Evolutionary conservation across 1,140 invertebrate genomes (phyloP).

Genomic region (Hycleus phaleratus): DNA sequence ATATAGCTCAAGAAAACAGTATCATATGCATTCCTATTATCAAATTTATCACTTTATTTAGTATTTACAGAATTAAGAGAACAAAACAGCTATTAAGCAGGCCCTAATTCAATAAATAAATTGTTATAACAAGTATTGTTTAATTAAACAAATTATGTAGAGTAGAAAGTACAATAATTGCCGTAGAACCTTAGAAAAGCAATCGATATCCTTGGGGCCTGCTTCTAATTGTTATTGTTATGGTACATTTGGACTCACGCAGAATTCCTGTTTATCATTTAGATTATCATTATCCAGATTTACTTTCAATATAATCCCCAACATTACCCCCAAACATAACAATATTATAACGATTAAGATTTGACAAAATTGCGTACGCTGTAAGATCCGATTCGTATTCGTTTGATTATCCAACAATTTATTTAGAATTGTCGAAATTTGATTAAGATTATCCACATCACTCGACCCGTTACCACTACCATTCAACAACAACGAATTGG

Average conservation of each 20-base stretch:
- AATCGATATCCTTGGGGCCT: constrained; percentile 18
- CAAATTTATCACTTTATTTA: too few relatives aligned
- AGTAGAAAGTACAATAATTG: constrained; percentile 15
- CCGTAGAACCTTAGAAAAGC: constrained; percentile 15
- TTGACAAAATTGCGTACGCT: constrained; percentile 24
- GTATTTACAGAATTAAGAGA: too few relatives aligned
- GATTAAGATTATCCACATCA: background rate
- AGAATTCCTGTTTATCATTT: constrained; percentile 2
- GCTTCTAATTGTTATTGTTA: constrained; percentile 25
- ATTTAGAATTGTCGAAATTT: constrained; percentile 19
- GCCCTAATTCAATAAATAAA: too few relatives aligned
- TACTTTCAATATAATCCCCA: background rate
- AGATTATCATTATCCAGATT: constrained; percentile 4
- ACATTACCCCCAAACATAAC: constrained; percentile 20
- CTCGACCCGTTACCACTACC: constrained; percentile 11
- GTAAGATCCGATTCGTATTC: constrained; percentile 23
- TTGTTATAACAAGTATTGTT: background rate
- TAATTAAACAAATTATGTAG: constrained; percentile 12
- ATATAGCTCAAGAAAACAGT: too few relatives aligned
- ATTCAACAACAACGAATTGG: constrained; percentile 15
- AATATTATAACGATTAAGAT: constrained; percentile 23
- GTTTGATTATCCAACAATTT: constrained; percentile 25
- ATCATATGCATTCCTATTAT: too few relatives aligned
- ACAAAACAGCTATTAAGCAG: too few relatives aligned
- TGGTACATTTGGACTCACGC: constrained; percentile 4